These are phyloP conservation scores for Oscheius sp. DNA, from an alignment of 2,888 invertebrate species.

Conservation along the genomic window DNA sequence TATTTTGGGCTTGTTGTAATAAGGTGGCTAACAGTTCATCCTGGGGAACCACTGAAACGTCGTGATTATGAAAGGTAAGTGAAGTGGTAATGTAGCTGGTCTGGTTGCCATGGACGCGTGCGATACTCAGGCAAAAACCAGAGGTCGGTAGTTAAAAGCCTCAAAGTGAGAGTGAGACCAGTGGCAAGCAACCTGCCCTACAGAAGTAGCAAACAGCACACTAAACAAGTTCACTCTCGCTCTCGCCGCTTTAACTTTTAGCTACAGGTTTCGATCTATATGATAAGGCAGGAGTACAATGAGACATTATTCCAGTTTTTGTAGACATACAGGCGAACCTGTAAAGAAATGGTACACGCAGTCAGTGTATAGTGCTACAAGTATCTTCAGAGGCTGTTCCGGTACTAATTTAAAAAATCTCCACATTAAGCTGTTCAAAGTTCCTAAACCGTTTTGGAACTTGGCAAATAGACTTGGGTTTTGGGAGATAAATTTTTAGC, in stretches of 20 bases:
- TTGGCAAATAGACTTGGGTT: too few species aligned
- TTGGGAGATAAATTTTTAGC: too few species aligned
- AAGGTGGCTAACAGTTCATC: constrained; percentile 56
- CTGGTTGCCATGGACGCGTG: too few species aligned
- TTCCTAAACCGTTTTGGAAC: too few species aligned
- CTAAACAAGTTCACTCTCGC: constrained; percentile 18
- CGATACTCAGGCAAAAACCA: too few species aligned
- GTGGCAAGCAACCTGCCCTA: constrained; percentile 22
- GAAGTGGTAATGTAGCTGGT: neutral
- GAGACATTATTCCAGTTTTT: neutral
- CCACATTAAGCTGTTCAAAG: too few species aligned
- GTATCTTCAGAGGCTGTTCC: too few species aligned
- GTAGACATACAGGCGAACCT: too few species aligned
- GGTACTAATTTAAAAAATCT: too few species aligned
- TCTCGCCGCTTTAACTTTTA: neutral
- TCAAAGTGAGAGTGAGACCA: constrained; percentile 4
- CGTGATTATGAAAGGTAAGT: neutral
- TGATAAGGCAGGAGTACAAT: constrained; percentile 6
- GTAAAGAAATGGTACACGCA: too few species aligned
- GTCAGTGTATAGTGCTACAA: too few species aligned
- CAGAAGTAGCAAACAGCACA: constrained; percentile 29
- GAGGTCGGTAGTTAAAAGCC: too few species aligned
- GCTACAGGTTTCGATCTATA: constrained; percentile 16
- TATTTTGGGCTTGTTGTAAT: constrained; percentile 56
- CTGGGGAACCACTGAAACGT: constrained; percentile 21